A percentile compares a stretch with the other conserved stretches of the same genome.
These are phyloP conservation scores for Pantherophis alleghaniensis DNA, from an alignment of 2,797 vertebrate genomes.

Conservation along the genomic window DNA sequence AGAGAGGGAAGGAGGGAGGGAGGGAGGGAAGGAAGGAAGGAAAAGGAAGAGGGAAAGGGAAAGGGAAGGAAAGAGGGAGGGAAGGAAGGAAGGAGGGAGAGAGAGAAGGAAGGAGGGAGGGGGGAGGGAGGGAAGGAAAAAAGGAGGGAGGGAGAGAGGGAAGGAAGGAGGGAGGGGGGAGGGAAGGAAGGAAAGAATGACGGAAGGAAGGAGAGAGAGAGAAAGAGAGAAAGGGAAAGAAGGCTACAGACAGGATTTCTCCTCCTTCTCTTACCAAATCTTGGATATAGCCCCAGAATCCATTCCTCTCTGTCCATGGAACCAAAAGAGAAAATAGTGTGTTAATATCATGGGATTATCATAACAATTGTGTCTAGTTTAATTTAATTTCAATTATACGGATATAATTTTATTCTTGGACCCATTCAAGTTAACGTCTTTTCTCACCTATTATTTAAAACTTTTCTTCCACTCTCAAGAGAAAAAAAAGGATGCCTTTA, in stretches of 20 bases:
- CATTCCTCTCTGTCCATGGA: not conserved
- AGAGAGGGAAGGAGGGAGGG: too few relatives aligned
- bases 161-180: too few relatives aligned
- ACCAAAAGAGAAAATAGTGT: not conserved
- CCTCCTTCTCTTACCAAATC: too few relatives aligned
- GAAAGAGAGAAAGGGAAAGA: not conserved
- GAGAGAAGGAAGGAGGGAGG: too few relatives aligned
- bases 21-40: too few relatives aligned
- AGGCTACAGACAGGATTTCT: too few relatives aligned
- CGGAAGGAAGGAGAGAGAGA: too few relatives aligned
- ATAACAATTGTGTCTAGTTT: not conserved
- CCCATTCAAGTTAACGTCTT: not conserved
- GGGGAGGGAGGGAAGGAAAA: rapidly evolving
- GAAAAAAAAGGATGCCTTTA: not conserved
- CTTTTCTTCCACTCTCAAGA: not conserved
- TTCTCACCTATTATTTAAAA: not conserved
- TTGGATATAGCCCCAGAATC: not conserved
- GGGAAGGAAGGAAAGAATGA: rapidly evolving
- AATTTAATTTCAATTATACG: not conserved
- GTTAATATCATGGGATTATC: not conserved
- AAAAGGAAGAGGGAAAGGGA: too few relatives aligned
- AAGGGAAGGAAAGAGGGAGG: too few relatives aligned
- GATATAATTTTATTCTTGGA: not conserved
- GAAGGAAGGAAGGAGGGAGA: too few relatives aligned
- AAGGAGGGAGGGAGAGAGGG: too few relatives aligned